Base-by-base conservation (phyloP, 1,140 invertebrate species). In the Saccostrea glomerata region DNA sequence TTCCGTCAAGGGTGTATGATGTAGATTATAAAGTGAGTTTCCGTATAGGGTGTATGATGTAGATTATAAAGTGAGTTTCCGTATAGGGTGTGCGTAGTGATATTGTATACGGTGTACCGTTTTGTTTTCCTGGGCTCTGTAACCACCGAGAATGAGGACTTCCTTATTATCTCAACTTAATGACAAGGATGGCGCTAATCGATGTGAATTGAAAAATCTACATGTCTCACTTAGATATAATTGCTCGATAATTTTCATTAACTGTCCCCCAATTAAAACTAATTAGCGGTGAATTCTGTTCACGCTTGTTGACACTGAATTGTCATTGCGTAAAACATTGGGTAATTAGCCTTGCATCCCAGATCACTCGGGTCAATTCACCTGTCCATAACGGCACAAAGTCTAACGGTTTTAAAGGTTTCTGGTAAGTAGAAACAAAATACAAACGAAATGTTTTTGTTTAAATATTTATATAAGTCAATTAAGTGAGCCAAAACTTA, bases 231-330 rank as follows among this genome's bases (percentile, higher is more conserved):
- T 9, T n/a, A 36, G n/a, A 73, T 25, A 30, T 40, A 73, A 73
- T 73, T 73, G 30, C 23, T 30, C 13, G 25, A 73, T 73, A 15
- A 73, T 73, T 73, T 30, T 73, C 23, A 73, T 73, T 73, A 73
- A 73, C 70, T 73, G 23, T 73, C n/a, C 25, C 23, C 23, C 70
- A 73, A 73, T 73, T 73, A 73, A 30, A 7, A 30, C 70, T 73
- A 73, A 73, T 73, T 73, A 73, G 70, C 9, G 30, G 23, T 73
- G 70, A 73, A 30, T 73, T 30, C 70, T 13, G 23, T 73, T 73
- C 70, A 73, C 70, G 25, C 13, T 73, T 73, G 70, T 73, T 73
- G 70, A 73, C 70, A 73, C 66, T 25, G 25, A 30, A 25, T 30
- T 30, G 23, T 73, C 70, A 30, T 36, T 25, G 70, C 30, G 70